Percentiles rank a stretch among this genome's conserved stretches.
Conservation (phyloP, 2,113 vertebrate genomes). For the Capra hircus region DNA sequence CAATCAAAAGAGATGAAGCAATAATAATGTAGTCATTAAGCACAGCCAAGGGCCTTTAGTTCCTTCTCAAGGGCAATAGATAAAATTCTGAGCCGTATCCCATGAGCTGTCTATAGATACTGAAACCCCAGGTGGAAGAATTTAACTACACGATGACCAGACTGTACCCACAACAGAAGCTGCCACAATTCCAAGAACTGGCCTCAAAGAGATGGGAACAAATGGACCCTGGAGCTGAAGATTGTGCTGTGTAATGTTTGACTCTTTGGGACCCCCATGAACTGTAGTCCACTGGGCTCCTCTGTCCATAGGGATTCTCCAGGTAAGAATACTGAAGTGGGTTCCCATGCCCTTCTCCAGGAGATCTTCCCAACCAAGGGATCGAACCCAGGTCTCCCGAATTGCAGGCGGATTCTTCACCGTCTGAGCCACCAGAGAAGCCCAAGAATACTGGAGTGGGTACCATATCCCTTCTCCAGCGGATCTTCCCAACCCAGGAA, state of each 20-base stretch:
- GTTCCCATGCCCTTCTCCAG: not conserved
- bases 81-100: not conserved
- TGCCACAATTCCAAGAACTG: not conserved
- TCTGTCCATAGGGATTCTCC: not conserved
- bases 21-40: not conserved
- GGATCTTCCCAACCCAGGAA: not conserved
- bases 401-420: not conserved
- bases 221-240: not conserved
- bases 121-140: not conserved
- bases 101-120: not conserved
- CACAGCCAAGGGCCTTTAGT: not conserved
- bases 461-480: not conserved
- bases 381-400: not conserved
- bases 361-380: not conserved
- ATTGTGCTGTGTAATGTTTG: not conserved
- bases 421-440: not conserved
- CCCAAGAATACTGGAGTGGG: not conserved
- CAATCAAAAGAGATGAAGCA: not conserved
- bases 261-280: not conserved
- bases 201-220: not conserved
- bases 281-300: not conserved
- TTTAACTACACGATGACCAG: not conserved
- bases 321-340: not conserved
- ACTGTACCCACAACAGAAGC: not conserved
- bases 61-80: not conserved